Evolutionary conservation across 2,797 vertebrate genomes (phyloP).

Genomic region (Rhabdophis nuchalis): DNA sequence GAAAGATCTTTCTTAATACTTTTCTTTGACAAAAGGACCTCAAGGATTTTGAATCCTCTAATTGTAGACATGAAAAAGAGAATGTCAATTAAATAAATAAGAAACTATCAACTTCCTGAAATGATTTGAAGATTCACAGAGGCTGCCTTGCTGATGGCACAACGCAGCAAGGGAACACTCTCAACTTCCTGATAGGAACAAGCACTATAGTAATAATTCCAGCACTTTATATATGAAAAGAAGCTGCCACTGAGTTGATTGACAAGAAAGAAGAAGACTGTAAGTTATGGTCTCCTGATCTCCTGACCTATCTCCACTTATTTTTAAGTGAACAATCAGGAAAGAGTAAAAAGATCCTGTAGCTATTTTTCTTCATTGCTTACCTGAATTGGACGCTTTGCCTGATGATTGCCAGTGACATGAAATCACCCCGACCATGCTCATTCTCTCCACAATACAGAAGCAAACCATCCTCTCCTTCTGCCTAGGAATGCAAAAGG

Average conservation of each 20-base stretch:
- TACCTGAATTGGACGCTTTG: constrained; percentile 90
- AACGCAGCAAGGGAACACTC: constrained; percentile 24
- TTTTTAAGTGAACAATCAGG: background rate
- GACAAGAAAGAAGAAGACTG: background rate
- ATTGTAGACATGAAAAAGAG: background rate
- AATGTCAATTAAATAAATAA: background rate
- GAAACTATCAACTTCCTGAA: constrained; percentile 10
- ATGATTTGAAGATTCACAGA: constrained; percentile 8
- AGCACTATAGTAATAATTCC: constrained; percentile 30
- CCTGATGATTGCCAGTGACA: constrained; percentile 82
- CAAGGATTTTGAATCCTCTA: background rate
- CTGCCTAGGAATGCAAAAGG: constrained; percentile 72
- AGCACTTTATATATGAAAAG: background rate
- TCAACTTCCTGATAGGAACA: constrained; percentile 5
- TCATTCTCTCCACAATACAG: constrained; percentile 94
- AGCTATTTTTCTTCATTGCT: background rate
- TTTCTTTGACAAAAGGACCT: background rate
- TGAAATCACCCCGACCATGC: constrained; percentile 87
- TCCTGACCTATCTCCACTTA: background rate
- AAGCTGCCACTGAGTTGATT: background rate
- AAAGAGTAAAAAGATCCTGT: background rate
- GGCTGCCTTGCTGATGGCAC: constrained; percentile 1
- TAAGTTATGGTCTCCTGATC: background rate
- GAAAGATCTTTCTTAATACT: background rate
- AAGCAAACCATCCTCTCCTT: constrained; percentile 85